These are phyloP conservation scores for Cheilosia urbana DNA, from an alignment of 2,888 invertebrate genomes.

Conservation along the genomic window DNA sequence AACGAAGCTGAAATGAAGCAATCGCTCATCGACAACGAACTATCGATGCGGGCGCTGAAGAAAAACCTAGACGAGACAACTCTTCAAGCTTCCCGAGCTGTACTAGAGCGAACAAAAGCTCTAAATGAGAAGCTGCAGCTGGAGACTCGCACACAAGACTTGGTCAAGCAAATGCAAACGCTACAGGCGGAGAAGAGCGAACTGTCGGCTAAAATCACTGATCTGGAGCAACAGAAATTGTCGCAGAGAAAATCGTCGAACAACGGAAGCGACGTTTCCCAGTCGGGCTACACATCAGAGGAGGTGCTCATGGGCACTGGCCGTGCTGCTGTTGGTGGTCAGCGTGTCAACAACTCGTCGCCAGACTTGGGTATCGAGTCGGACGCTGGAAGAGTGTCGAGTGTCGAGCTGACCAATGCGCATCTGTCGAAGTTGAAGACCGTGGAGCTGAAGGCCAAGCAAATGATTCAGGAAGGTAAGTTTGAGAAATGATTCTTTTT, in stretches of 20 bases:
- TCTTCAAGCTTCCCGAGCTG: slow-evolving; percentile 89
- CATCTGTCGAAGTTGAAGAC: slow-evolving; percentile 83
- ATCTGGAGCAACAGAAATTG: slow-evolving; percentile 81
- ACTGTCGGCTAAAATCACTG: slow-evolving; percentile 75
- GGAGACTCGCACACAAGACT: slow-evolving; percentile 84
- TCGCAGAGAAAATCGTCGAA: slow-evolving; percentile 81
- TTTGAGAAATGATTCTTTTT: neutral
- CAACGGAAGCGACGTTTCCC: slow-evolving; percentile 79
- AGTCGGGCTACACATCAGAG: slow-evolving; percentile 85
- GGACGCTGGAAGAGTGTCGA: slow-evolving; percentile 88
- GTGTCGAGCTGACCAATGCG: slow-evolving; percentile 80
- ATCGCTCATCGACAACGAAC: slow-evolving; percentile 82
- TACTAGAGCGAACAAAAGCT: slow-evolving; percentile 89
- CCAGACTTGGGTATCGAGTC: slow-evolving; percentile 96
- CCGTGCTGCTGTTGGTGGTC: slow-evolving; percentile 73
- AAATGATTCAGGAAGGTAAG: slow-evolving; percentile 68
- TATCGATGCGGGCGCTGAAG: slow-evolving; percentile 86
- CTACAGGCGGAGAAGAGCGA: slow-evolving; percentile 80
- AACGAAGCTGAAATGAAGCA: slow-evolving; percentile 83
- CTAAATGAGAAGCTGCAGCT: slow-evolving; percentile 88
- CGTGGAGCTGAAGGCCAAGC: slow-evolving; percentile 81
- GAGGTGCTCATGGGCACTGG: slow-evolving; percentile 79
- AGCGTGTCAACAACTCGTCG: slow-evolving; percentile 86
- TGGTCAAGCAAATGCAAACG: slow-evolving; percentile 77
- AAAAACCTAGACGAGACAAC: slow-evolving; percentile 89